phyloP scores from a whole-genome alignment of 2,888 invertebrate genomes.

The Fragum sueziense region DNA sequence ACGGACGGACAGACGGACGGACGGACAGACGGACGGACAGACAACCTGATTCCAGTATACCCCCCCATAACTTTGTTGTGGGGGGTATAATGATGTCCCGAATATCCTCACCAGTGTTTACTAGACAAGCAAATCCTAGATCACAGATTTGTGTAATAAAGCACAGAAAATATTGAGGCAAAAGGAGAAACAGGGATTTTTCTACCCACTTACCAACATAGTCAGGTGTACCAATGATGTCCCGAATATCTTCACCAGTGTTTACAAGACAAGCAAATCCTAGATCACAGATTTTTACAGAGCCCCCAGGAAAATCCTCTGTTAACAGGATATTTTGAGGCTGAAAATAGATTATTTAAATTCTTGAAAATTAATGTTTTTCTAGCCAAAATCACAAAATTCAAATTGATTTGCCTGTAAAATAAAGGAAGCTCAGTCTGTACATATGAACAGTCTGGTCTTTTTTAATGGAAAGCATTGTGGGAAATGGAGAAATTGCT shows the following conservation, averaged over 20 bases:
- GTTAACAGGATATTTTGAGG: slow-evolving; percentile 97
- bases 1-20: too few relatives aligned
- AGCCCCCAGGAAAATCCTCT: slow-evolving; percentile 76
- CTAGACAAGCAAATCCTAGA: slow-evolving; percentile 87
- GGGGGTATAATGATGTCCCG: slow-evolving; percentile 97
- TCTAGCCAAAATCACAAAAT: too few relatives aligned
- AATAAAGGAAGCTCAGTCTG: too few relatives aligned
- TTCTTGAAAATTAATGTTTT: neutral
- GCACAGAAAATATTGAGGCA: slow-evolving; percentile 76
- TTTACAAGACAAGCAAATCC: slow-evolving; percentile 91
- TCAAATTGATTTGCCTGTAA: too few relatives aligned
- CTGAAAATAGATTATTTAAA: slow-evolving; percentile 83
- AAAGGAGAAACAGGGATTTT: too few relatives aligned
- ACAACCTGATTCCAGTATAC: too few relatives aligned
- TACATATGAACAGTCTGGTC: too few relatives aligned
- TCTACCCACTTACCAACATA: slow-evolving; percentile 9
- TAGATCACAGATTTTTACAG: slow-evolving; percentile 81
- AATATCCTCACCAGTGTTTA: slow-evolving; percentile 95
- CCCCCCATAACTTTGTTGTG: too few relatives aligned
- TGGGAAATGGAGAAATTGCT: too few relatives aligned
- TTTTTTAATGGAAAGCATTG: too few relatives aligned
- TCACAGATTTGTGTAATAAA: slow-evolving; percentile 81
- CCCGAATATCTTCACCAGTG: slow-evolving; percentile 94
- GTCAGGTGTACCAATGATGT: slow-evolving; percentile 94
- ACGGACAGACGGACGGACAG: too few relatives aligned